Evolutionary conservation across 1,140 invertebrate species (phyloP).

Genomic region (Hesperophylax magnus): DNA sequence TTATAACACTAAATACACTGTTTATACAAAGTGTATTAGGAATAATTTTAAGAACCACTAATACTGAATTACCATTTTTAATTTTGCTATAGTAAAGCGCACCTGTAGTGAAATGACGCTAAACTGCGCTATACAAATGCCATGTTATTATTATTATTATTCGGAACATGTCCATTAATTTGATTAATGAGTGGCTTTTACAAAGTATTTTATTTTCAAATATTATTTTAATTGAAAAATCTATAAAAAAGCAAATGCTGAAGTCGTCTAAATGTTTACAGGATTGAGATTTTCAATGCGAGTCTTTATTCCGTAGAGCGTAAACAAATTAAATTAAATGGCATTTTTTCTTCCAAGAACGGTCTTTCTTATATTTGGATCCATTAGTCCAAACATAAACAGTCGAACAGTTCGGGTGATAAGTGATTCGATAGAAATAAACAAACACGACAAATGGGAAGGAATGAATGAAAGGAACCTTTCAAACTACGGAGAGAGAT

Average conservation of each 20-base stretch:
- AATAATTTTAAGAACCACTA: too few species aligned
- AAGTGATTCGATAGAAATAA: conserved; percentile 38
- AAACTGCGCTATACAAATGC: too few species aligned
- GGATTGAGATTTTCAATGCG: neutral
- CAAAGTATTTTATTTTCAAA: too few species aligned
- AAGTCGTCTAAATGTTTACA: neutral
- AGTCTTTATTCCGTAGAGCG: conserved; percentile 1
- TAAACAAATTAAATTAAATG: conserved; percentile 33
- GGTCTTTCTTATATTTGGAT: conserved; percentile 34
- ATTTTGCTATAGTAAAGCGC: too few species aligned
- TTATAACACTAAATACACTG: too few species aligned
- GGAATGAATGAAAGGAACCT: conserved; percentile 25
- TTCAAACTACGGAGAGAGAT: neutral
- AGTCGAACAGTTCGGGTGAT: conserved; percentile 16
- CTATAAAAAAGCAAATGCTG: neutral
- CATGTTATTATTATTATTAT: too few species aligned
- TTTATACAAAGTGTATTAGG: too few species aligned
- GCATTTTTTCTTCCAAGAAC: conserved; percentile 27
- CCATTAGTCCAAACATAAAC: conserved; percentile 35
- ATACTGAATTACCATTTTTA: too few species aligned
- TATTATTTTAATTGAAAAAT: neutral
- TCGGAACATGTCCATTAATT: too few species aligned
- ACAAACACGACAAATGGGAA: conserved; percentile 36
- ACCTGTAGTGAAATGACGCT: too few species aligned
- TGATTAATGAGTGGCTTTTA: too few species aligned